These are phyloP conservation scores for Shinisaurus crocodilurus DNA, from an alignment of 2,113 vertebrate species.

Conservation along the genomic window DNA sequence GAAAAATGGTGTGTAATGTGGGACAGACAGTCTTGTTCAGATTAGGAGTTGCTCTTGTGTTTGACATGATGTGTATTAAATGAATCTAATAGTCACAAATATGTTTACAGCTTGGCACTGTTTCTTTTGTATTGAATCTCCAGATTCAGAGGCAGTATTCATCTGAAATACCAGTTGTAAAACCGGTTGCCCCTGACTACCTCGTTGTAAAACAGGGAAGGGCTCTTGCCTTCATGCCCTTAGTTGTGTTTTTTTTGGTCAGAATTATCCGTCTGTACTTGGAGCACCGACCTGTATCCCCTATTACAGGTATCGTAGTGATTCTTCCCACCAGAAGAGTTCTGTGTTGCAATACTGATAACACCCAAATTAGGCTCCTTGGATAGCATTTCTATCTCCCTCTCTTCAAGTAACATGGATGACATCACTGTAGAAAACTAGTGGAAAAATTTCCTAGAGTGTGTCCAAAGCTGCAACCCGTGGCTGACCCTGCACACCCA, in stretches of 20 bases:
- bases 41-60: neutral
- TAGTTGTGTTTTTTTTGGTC: neutral
- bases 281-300: neutral
- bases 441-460: conserved; percentile 2
- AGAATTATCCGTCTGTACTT: neutral
- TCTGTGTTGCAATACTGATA: neutral
- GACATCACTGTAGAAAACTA: neutral
- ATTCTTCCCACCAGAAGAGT: neutral
- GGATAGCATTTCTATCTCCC: neutral
- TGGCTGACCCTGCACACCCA: neutral
- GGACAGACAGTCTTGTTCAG: neutral
- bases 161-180: neutral
- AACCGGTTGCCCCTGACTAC: neutral
- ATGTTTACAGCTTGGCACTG: neutral
- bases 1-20: neutral
- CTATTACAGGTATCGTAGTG: neutral
- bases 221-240: neutral
- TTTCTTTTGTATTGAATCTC: neutral
- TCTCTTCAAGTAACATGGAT: neutral
- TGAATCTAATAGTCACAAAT: neutral
- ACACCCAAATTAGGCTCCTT: neutral
- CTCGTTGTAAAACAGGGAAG: neutral
- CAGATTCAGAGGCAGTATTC: too few species aligned
- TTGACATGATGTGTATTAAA: neutral
- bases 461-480: neutral